A percentile compares a stretch with the other conserved stretches of the same genome.
Conservation (phyloP, 2,797 vertebrate species). For the Apodemus agrarius region DNA sequence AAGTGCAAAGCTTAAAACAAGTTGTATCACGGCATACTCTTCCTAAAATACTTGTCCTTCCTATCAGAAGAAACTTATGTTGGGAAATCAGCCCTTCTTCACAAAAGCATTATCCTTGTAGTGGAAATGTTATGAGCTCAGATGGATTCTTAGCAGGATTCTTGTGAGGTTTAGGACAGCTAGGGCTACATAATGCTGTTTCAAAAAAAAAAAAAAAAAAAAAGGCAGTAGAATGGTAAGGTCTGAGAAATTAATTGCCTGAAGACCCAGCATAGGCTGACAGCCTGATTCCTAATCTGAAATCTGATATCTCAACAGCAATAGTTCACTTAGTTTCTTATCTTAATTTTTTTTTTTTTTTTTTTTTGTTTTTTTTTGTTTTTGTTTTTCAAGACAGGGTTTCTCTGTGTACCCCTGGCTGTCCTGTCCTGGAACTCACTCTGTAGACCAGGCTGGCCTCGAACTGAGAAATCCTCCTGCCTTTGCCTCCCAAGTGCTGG, state of each 20-base stretch:
- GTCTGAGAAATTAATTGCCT: slow-evolving; percentile 76
- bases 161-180: slow-evolving; percentile 6
- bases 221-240: slow-evolving; percentile 70
- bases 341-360: slow-evolving; percentile 68
- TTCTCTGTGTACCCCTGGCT: no score
- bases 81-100: slow-evolving; percentile 78
- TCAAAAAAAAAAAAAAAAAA: neutral
- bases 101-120: slow-evolving; percentile 53
- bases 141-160: slow-evolving; percentile 64
- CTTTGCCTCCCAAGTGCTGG: no score
- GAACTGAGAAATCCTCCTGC: no score
- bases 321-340: slow-evolving; percentile 56
- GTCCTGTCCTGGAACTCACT: no score
- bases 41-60: slow-evolving; percentile 1
- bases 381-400: no score
- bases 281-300: slow-evolving; percentile 65
- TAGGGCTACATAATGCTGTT: neutral
- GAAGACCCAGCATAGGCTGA: neutral
- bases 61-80: slow-evolving; percentile 61
- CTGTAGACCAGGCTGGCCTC: no score
- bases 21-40: neutral
- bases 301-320: slow-evolving; percentile 55
- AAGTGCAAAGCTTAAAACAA: neutral
- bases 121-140: slow-evolving; percentile 37
- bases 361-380: no score